Evolutionary conservation across 2,888 invertebrate genomes (phyloP).

Genomic region (Chironomus tentans): DNA sequence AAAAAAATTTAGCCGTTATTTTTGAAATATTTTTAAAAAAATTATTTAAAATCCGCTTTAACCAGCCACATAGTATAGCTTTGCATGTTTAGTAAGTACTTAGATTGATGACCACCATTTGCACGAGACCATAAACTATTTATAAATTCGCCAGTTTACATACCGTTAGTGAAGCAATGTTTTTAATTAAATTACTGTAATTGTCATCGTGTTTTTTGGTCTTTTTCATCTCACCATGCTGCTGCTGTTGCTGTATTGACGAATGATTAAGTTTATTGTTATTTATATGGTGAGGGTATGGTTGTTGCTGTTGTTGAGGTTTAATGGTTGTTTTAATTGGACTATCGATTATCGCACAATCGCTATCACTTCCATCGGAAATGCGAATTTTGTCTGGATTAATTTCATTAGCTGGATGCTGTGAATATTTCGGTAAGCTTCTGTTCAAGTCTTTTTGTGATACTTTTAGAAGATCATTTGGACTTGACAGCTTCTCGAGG

Average conservation of each 20-base stretch:
- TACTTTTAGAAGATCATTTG: conserved; percentile 2
- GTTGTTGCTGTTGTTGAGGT: not conserved
- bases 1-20: too few relatives aligned
- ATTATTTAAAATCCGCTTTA: too few relatives aligned
- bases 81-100: too few relatives aligned
- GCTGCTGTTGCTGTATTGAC: not conserved
- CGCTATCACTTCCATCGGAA: conserved; percentile 38
- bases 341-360: conserved; percentile 38
- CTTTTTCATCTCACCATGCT: not conserved
- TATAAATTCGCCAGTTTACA: not conserved
- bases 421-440: not conserved
- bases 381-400: not conserved
- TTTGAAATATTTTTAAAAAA: too few relatives aligned
- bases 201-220: not conserved
- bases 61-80: too few relatives aligned
- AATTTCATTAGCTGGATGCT: not conserved
- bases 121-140: not conserved
- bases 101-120: not conserved
- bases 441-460: not conserved
- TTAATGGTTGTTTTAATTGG: not conserved
- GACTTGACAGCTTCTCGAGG: not conserved
- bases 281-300: not conserved
- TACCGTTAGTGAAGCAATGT: not conserved
- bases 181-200: not conserved
- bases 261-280: not conserved